Base-by-base conservation (phyloP, 2,888 invertebrate species). In the Rotaria macrura region DNA sequence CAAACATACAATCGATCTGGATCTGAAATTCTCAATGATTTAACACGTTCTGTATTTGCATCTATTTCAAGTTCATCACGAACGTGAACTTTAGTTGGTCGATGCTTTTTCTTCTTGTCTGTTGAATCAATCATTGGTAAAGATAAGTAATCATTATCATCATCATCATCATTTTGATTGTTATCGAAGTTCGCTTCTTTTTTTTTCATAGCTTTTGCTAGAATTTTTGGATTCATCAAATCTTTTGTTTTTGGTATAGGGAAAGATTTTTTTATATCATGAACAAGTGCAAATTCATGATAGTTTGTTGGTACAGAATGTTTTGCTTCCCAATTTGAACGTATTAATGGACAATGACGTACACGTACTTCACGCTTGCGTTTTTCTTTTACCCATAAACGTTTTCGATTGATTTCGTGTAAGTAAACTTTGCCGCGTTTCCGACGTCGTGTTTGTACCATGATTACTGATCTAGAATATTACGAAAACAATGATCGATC, bases 281-380 rank as follows among this genome's bases (percentile, higher is more conserved):
- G 29, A 40, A 38, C 49, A n/a, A 85, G 40, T 25, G 84, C 85
- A 49, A 85, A 49, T 54, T 85, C 84, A 43, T 52, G 74, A 84
- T 85, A 85, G 52, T 85, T 85, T 25, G 84, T 79, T 84, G 65
- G 72, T 38, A 85, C 79, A n/a, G 84, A 84, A 40, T 72, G 54
- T 6, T 84, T 52, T 23, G 84, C 9, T 79, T 85, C 72, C 85
- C 85, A 85, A 52, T 65, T 65, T 65, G 65, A 65, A 65, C 65
- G 34, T 20, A 65, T 65, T 20, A 65, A 65, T 65, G 65, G 65
- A 65, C 34, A 65, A 65, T 65, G 34, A 65, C 65, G 65, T 65
- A 65, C 65, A 65, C 20, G 65, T 20, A 65, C 65, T 65, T 65
- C 65, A 34, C 65, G 65, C 38, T 65, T 65, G 20, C 34, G 34